Percentiles rank a stretch among this genome's conserved stretches.
Evolutionary conservation across 2,113 vertebrate genomes (phyloP).

Genomic region (Nestor notabilis): DNA sequence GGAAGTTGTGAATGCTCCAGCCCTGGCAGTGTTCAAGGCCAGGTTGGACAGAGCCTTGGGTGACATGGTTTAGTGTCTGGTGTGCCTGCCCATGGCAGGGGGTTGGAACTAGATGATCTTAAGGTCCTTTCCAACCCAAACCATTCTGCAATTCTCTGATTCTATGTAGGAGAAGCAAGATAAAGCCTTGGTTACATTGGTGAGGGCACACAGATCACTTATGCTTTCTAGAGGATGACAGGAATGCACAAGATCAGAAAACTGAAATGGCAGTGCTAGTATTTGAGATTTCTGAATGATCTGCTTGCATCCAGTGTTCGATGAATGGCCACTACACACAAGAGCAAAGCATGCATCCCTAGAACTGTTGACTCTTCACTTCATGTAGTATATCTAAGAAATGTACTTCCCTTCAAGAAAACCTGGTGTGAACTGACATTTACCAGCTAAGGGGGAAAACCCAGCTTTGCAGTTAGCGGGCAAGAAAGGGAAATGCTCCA

Average conservation of each 20-base stretch:
- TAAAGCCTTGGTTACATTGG: not conserved
- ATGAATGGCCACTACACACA: not conserved
- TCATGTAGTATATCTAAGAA: not conserved
- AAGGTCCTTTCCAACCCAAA: too few relatives aligned
- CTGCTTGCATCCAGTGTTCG: not conserved
- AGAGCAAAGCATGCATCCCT: not conserved
- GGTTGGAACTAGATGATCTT: too few relatives aligned
- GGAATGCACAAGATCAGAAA: not conserved
- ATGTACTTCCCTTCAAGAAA: not conserved
- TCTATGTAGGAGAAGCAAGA: not conserved
- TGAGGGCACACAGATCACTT: not conserved
- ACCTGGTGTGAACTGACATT: not conserved
- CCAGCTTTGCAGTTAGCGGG: not conserved
- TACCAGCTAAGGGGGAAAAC: not conserved
- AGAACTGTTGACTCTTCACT: not conserved
- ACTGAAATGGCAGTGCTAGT: not conserved
- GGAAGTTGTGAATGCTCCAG: too few relatives aligned
- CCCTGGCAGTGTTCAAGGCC: too few relatives aligned
- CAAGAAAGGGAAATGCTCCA: not conserved
- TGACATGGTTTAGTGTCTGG: too few relatives aligned
- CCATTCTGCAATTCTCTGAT: too few relatives aligned
- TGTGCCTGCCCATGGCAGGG: too few relatives aligned
- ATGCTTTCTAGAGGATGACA: not conserved
- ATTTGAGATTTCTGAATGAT: not conserved
- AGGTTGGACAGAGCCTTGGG: too few relatives aligned